phyloP scores from a whole-genome alignment of 2,113 vertebrate genomes.

The Cromileptes altivelis region DNA sequence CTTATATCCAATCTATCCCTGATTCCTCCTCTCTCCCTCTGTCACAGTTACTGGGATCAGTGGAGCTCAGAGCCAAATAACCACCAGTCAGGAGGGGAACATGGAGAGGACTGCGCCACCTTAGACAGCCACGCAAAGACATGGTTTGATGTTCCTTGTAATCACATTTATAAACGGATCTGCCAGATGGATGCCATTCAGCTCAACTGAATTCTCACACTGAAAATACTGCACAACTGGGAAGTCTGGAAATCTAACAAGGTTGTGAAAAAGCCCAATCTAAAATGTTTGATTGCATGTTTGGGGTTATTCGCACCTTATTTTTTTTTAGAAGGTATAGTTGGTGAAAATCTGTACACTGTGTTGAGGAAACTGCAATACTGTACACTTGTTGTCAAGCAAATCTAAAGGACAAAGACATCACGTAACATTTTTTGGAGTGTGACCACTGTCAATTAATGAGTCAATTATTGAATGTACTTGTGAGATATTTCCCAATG shows the following conservation, averaged over 20 bases:
- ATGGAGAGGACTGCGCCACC: constrained; percentile 71
- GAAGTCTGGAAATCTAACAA: constrained; percentile 7
- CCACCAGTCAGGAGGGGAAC: constrained; percentile 63
- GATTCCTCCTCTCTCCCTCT: constrained; percentile 21
- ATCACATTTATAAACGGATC: constrained; percentile 71
- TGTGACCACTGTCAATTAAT: not conserved
- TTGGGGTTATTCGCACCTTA: no score
- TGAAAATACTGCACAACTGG: constrained; percentile 17
- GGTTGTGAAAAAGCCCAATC: not conserved
- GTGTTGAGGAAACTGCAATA: not conserved
- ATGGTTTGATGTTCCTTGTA: constrained; percentile 75
- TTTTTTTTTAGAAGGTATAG: not conserved
- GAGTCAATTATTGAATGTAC: not conserved
- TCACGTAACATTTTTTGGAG: not conserved
- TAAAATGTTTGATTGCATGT: no score
- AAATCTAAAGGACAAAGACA: not conserved
- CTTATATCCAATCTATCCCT: constrained; percentile 3
- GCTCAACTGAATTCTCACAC: constrained; percentile 34
- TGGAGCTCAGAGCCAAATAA: constrained; percentile 72
- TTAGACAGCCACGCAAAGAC: constrained; percentile 65
- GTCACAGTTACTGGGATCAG: constrained; percentile 72
- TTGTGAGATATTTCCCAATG: not conserved
- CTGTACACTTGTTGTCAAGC: not conserved
- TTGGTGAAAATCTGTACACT: not conserved
- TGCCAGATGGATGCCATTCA: constrained; percentile 75